phyloP scores from a whole-genome alignment of 2,797 vertebrate species.

The Centropyge bicolor region DNA sequence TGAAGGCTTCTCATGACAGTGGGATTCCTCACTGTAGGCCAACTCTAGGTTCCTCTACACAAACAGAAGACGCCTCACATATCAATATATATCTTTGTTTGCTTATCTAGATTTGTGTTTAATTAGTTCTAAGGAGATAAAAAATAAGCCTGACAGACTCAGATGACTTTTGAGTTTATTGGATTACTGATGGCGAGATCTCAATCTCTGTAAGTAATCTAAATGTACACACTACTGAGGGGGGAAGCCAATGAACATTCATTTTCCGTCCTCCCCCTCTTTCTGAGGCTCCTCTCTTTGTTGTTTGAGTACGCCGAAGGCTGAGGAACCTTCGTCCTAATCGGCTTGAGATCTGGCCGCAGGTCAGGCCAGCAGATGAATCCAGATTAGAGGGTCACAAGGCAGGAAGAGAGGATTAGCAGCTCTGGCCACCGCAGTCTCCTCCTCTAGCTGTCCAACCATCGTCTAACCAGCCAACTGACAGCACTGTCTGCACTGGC shows the following conservation, averaged over 20 bases:
- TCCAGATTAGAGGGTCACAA: constrained; percentile 91
- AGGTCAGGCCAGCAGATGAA: constrained; percentile 86
- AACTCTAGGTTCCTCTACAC: not conserved
- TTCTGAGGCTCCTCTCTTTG: constrained; percentile 23
- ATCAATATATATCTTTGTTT: constrained; percentile 44
- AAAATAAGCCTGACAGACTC: constrained; percentile 24
- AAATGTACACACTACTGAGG: constrained; percentile 12
- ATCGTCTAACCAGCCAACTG: constrained; percentile 28
- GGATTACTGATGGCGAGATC: constrained; percentile 31
- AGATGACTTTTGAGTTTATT: constrained; percentile 35
- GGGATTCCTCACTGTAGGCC: constrained; percentile 15
- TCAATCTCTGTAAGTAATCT: constrained; percentile 45
- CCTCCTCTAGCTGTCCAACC: constrained; percentile 44
- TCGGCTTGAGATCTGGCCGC: constrained; percentile 86
- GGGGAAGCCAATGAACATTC: not conserved
- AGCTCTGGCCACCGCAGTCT: constrained; percentile 64
- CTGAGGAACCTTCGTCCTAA: constrained; percentile 82
- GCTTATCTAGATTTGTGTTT: constrained; percentile 20
- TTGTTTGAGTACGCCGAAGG: constrained; percentile 47
- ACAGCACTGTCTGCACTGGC: constrained; percentile 35
- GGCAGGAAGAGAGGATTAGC: constrained; percentile 89
- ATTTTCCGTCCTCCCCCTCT: not conserved
- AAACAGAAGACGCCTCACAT: constrained; percentile 1
- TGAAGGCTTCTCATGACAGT: constrained; percentile 3
- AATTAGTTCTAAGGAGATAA: constrained; percentile 34